A percentile compares a stretch with the other conserved stretches of the same genome.
These are phyloP conservation scores for Iselma pallidipennis DNA, from an alignment of 2,888 invertebrate genomes.

Conservation along the genomic window DNA sequence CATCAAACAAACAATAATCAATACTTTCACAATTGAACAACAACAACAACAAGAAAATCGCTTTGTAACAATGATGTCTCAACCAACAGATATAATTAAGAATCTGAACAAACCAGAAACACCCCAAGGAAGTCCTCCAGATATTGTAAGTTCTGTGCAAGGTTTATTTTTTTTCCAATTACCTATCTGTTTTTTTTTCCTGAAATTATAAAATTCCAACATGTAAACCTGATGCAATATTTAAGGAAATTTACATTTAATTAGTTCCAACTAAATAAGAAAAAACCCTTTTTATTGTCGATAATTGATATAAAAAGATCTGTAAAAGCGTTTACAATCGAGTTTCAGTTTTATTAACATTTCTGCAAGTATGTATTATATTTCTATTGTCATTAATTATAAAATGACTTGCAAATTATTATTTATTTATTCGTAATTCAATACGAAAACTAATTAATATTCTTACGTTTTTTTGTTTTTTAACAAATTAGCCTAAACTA, in stretches of 20 bases:
- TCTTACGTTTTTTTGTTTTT: not conserved
- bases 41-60: not conserved
- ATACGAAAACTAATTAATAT: no score
- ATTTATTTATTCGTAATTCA: no score
- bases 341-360: not conserved
- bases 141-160: constrained; percentile 30
- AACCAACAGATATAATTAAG: constrained; percentile 28
- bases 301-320: constrained; percentile 3
- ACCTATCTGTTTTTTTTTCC: no score
- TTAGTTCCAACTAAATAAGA: not conserved
- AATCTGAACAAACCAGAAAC: constrained; percentile 8
- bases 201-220: not conserved
- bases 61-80: constrained; percentile 25
- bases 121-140: constrained; percentile 33
- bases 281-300: not conserved
- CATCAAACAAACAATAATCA: not conserved
- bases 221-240: constrained; percentile 14
- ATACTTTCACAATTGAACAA: not conserved
- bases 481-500: constrained; percentile 68
- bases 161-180: constrained; percentile 8
- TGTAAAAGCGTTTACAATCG: constrained; percentile 3
- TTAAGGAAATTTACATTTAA: constrained; percentile 3
- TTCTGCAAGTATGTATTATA: no score
- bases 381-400: no score
- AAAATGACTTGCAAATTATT: no score